Conservation (phyloP, 2,888 invertebrate species). For the Oligia fasciuncula region DNA sequence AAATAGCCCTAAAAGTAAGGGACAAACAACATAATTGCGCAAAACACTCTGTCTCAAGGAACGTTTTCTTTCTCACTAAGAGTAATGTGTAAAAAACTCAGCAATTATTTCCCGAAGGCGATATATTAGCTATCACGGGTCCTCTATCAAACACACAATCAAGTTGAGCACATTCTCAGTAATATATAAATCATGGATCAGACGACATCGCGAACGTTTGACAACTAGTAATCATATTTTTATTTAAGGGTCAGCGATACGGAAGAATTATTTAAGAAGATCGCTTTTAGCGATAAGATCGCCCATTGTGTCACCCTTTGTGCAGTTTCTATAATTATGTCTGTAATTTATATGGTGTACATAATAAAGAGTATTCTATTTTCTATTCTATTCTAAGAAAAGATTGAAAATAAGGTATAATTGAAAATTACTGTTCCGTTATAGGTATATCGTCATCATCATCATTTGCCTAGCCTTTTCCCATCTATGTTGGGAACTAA, state of each 20-base stretch:
- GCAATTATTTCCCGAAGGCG: slow-evolving; percentile 53
- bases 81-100: slow-evolving; percentile 57
- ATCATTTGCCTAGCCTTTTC: too few species aligned
- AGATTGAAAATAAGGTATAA: background rate
- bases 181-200: slow-evolving; percentile 84
- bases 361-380: too few species aligned
- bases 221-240: slow-evolving; percentile 83
- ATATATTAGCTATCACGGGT: slow-evolving; percentile 65
- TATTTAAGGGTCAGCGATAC: slow-evolving; percentile 73
- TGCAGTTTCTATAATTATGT: too few species aligned
- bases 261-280: background rate
- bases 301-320: too few species aligned
- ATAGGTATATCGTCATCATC: background rate
- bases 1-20: background rate
- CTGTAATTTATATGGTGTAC: too few species aligned
- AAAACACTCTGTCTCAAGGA: slow-evolving; percentile 49
- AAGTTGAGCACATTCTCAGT: slow-evolving; percentile 81
- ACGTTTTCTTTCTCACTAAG: slow-evolving; percentile 39
- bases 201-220: slow-evolving; percentile 74
- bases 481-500: background rate
- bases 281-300: too few species aligned
- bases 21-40: slow-evolving; percentile 28
- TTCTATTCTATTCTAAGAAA: too few species aligned
- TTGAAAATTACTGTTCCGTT: background rate
- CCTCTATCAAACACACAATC: slow-evolving; percentile 83